A percentile compares a stretch with the other conserved stretches of the same genome.
Evolutionary conservation across 2,113 vertebrate species (phyloP).

Genomic region (Megaleporinus macrocephalus): DNA sequence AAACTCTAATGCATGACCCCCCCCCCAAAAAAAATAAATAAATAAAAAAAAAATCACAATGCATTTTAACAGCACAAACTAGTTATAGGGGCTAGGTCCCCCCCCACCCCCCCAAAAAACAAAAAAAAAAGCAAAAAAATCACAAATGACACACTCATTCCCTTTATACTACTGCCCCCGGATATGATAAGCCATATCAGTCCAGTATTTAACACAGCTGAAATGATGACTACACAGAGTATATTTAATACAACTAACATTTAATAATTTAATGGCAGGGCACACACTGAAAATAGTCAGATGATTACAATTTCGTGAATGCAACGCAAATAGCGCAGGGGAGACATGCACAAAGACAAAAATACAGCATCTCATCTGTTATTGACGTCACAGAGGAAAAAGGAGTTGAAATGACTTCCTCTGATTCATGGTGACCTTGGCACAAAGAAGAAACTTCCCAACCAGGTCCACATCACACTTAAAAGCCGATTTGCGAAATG

Average conservation of each 20-base stretch:
- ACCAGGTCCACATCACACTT: slow-evolving; percentile 46
- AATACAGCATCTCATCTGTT: slow-evolving; percentile 50
- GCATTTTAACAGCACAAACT: too few relatives aligned
- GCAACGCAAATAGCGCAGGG: background rate
- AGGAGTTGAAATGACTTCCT: slow-evolving; percentile 41
- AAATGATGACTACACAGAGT: background rate
- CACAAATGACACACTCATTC: background rate
- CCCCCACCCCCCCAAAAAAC: too few relatives aligned
- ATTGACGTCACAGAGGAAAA: slow-evolving; percentile 47
- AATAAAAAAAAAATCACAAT: too few relatives aligned
- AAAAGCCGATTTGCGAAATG: slow-evolving; percentile 74
- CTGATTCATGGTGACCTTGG: slow-evolving; percentile 56
- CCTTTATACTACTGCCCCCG: background rate
- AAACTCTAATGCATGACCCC: too few relatives aligned
- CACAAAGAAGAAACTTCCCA: slow-evolving; percentile 21
- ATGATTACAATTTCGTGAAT: background rate
- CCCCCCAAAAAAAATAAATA: too few relatives aligned
- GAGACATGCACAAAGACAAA: slow-evolving; percentile 27
- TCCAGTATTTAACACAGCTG: background rate
- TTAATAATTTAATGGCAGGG: background rate
- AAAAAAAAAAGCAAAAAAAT: too few relatives aligned
- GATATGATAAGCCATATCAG: background rate
- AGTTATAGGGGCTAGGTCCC: too few relatives aligned
- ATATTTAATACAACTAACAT: background rate
- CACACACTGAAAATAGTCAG: background rate